A percentile compares a stretch with the other conserved stretches of the same genome.
Evolutionary conservation across 2,888 invertebrate genomes (phyloP).

Genomic region (Geophilus truncorum): DNA sequence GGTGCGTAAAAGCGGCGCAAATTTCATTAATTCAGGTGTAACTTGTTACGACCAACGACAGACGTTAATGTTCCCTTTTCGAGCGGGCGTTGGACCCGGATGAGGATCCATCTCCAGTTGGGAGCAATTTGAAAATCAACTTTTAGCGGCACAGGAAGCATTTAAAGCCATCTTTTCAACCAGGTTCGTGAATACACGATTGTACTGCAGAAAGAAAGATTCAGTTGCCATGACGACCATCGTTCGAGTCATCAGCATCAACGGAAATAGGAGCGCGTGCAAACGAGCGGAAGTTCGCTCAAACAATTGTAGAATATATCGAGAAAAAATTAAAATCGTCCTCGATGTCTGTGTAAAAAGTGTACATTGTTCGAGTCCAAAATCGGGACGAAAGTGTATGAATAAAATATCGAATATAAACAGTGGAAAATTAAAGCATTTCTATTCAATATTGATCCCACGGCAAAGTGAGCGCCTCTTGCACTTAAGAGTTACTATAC

Average conservation of each 20-base stretch:
- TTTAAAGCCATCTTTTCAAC: slow-evolving; percentile 4
- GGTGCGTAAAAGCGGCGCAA: background rate
- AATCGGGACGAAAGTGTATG: background rate
- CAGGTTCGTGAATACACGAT: background rate
- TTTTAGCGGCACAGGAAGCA: slow-evolving; percentile 7
- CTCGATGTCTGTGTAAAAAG: too few relatives aligned
- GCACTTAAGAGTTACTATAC: background rate
- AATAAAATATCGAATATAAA: background rate
- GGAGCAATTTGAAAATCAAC: slow-evolving; percentile 12
- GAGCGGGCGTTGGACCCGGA: background rate
- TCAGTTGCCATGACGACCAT: background rate
- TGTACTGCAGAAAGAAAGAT: background rate
- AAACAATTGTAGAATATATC: too few relatives aligned
- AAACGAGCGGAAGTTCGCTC: background rate
- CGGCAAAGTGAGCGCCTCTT: background rate
- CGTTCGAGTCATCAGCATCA: background rate
- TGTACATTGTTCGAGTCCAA: background rate
- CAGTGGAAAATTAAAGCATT: slow-evolving; percentile 6
- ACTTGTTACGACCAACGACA: background rate
- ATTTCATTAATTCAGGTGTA: slow-evolving; percentile 10
- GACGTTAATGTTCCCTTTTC: background rate
- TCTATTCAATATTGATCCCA: slow-evolving; percentile 8
- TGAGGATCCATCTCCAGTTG: background rate
- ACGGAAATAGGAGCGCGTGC: background rate
- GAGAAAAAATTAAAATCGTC: too few relatives aligned